Evolutionary conservation across 1,140 invertebrate species (phyloP).

Genomic region (Sitophilus oryzae): DNA sequence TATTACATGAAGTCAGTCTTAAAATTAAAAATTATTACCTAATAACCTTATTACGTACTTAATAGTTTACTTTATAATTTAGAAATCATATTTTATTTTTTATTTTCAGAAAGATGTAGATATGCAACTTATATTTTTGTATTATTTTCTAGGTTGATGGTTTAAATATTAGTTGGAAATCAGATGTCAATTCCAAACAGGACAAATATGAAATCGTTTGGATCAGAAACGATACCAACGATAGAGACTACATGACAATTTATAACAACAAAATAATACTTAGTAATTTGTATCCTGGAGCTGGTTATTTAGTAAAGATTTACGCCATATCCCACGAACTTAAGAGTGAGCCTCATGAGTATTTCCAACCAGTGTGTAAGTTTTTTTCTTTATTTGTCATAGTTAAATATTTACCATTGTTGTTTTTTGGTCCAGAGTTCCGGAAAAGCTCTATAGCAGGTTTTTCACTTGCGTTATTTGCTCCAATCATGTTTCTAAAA

Average conservation of each 20-base stretch:
- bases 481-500: too few species aligned
- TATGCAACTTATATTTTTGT: too few species aligned
- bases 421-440: too few species aligned
- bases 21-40: too few species aligned
- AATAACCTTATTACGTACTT: too few species aligned
- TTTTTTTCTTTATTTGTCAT: too few species aligned
- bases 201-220: conserved; percentile 82
- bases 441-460: too few species aligned
- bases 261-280: conserved; percentile 66
- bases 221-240: conserved; percentile 72
- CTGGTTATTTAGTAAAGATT: conserved; percentile 82
- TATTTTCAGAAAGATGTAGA: too few species aligned
- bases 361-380: conserved; percentile 85
- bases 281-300: conserved; percentile 75
- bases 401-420: too few species aligned
- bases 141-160: conserved; percentile 46
- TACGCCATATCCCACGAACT: conserved; percentile 82
- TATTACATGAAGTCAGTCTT: too few species aligned
- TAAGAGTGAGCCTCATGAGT: conserved; percentile 76
- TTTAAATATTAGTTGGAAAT: conserved; percentile 87
- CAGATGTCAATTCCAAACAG: conserved; percentile 84
- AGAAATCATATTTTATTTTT: not conserved
- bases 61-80: too few species aligned
- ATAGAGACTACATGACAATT: conserved; percentile 56
- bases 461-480: too few species aligned